These are phyloP conservation scores for Nematolebias whitei DNA, from an alignment of 2,113 vertebrate genomes.

Conservation along the genomic window DNA sequence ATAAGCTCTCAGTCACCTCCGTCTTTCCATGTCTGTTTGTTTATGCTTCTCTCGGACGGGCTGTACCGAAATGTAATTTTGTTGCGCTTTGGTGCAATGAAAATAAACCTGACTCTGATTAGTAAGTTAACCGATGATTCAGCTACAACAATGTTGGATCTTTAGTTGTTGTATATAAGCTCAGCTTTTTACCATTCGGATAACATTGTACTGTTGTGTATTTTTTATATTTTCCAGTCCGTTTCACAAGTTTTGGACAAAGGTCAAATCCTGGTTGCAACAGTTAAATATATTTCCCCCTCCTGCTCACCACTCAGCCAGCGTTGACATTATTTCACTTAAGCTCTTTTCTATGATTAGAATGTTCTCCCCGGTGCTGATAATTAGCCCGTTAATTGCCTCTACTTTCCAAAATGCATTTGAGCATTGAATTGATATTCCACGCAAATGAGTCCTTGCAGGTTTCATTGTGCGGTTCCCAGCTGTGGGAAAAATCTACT, in stretches of 20 bases:
- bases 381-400: constrained; percentile 79
- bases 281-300: constrained; percentile 35
- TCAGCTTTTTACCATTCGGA: background rate
- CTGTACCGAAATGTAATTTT: too few relatives aligned
- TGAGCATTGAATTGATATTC: constrained; percentile 76
- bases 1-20: too few relatives aligned
- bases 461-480: constrained; percentile 66
- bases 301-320: constrained; percentile 24
- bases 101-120: too few relatives aligned
- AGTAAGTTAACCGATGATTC: too few relatives aligned
- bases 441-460: constrained; percentile 74
- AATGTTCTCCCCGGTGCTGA: constrained; percentile 66
- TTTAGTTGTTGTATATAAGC: too few relatives aligned
- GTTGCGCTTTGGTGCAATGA: too few relatives aligned
- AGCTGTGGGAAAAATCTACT: constrained; percentile 69
- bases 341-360: constrained; percentile 67
- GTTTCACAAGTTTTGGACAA: constrained; percentile 47
- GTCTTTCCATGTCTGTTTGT: too few relatives aligned
- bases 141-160: too few relatives aligned
- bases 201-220: background rate
- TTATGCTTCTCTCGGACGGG: too few relatives aligned
- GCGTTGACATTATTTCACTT: constrained; percentile 60
- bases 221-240: constrained; percentile 7
- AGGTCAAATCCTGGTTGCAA: constrained; percentile 44
- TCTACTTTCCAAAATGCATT: constrained; percentile 70